Percentiles rank a stretch among this genome's conserved stretches.
Conservation (phyloP, 2,797 vertebrate species). For the Mormyrops attenuatus region DNA sequence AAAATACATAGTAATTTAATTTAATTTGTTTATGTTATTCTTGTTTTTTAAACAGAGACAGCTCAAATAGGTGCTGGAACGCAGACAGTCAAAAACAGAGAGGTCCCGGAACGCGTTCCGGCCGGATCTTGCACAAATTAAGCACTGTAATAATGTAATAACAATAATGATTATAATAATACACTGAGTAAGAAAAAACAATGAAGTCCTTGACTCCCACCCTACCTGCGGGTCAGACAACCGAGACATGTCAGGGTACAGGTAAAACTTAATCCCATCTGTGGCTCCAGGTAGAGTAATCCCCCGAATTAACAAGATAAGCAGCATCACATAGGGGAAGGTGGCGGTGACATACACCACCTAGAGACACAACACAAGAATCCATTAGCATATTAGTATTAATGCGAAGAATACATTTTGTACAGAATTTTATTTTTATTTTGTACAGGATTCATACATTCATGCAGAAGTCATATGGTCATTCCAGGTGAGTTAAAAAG, state of each 20-base stretch:
- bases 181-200: background rate
- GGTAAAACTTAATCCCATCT: slow-evolving; percentile 94
- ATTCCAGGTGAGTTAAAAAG: background rate
- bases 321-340: slow-evolving; percentile 69
- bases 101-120: background rate
- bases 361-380: slow-evolving; percentile 4
- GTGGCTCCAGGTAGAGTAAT: slow-evolving; percentile 86
- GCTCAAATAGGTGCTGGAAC: background rate
- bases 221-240: slow-evolving; percentile 92
- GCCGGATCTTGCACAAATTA: background rate
- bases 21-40: background rate
- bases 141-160: background rate
- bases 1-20: background rate
- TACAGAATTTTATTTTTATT: background rate
- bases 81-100: background rate
- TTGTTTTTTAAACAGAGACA: background rate
- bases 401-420: background rate
- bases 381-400: background rate
- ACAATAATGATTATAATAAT: background rate
- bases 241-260: slow-evolving; percentile 90
- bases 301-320: slow-evolving; percentile 87
- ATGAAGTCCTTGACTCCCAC: background rate
- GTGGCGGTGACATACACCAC: slow-evolving; percentile 35
- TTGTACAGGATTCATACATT: background rate
- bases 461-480: background rate